Percentiles rank a stretch among this genome's conserved stretches.
These are phyloP conservation scores for Rhabdomys dilectus DNA, from an alignment of 2,113 vertebrate species.

Conservation along the genomic window DNA sequence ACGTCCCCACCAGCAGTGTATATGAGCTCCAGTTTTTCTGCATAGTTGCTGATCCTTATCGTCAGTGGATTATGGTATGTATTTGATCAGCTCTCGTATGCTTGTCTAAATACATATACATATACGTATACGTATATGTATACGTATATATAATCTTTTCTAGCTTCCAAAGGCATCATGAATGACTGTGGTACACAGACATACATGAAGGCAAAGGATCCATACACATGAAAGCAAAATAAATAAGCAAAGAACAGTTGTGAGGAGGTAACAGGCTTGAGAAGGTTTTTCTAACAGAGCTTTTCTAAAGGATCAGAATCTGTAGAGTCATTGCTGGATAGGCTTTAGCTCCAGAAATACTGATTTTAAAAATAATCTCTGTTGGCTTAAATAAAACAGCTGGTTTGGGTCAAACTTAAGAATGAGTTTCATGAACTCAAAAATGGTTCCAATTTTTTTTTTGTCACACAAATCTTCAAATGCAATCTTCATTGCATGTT, in stretches of 20 bases:
- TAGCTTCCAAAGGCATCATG: not conserved
- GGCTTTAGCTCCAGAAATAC: constrained; percentile 34
- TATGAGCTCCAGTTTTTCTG: not conserved
- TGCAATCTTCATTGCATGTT: constrained; percentile 46
- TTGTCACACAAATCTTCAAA: constrained; percentile 8
- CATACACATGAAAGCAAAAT: not conserved
- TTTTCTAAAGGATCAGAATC: constrained; percentile 1
- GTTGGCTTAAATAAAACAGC: constrained; percentile 66
- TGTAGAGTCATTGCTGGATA: constrained; percentile 10
- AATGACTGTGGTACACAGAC: not conserved
- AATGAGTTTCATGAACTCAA: constrained; percentile 63
- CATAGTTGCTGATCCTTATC: not conserved
- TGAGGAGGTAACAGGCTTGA: not conserved
- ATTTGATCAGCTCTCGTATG: not conserved
- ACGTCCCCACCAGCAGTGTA: not conserved
- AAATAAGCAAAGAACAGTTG: not conserved
- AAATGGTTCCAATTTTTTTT: constrained; percentile 57
- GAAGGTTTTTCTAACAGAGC: constrained; percentile 17
- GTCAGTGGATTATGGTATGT: not conserved
- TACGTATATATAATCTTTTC: no score
- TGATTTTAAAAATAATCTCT: constrained; percentile 15
- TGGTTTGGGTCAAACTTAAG: constrained; percentile 64
- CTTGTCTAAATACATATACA: not conserved
- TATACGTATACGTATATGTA: no score
- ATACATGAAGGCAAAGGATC: not conserved